Evolutionary conservation across 2,797 vertebrate species (phyloP), one percentile per base, ranked within the genome.

Genomic region (Protosalanx chinensis): DNA sequence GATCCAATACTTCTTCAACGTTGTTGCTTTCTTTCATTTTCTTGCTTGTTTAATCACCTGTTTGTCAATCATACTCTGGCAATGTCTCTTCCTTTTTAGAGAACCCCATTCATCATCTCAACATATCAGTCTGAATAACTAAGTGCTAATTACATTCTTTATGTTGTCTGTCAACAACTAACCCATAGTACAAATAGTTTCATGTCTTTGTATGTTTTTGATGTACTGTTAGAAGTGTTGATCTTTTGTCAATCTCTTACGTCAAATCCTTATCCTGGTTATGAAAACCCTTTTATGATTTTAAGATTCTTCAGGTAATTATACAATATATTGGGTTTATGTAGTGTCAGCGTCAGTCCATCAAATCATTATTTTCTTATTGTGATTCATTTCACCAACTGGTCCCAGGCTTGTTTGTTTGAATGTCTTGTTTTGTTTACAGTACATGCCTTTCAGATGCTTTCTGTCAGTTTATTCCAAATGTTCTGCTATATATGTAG

Each of bases 401-500:
- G 51, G 16, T 56, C 15, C 18, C 51, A 20, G 41, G 12, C 18
- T 65, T 51, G 2, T 49, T 37, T 67, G 56, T 71, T 27, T 27
- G 8, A 12, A 20, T n/a, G 10, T 66, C 18, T 61, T 69, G 35
- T 67, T 32, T 57, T 68, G 66, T 57, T 68, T 68, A 68, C 41
- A 46, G 41, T 13, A 46, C 51, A 68, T 67, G 51, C 27, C 29
- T n/a, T 68, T 57, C 29, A 32, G 62, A 0, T 65, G 71, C 29
- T 56, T 51, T 30, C 32, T 68, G 51, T 13, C 29, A 16, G 18
- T 51, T 49, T 46, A 46, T 46, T 46, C 41, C 41, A 46, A 46
- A 46, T 58, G 20, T n/a, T 67, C 67, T 69, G 60, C 80, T 27
- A 23, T n/a, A 8, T 79, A 56, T 75, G 64, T 64, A 72, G n/a